These are phyloP conservation scores for Eupithecia tripunctaria DNA, from an alignment of 2,888 invertebrate species.

Conservation along the genomic window DNA sequence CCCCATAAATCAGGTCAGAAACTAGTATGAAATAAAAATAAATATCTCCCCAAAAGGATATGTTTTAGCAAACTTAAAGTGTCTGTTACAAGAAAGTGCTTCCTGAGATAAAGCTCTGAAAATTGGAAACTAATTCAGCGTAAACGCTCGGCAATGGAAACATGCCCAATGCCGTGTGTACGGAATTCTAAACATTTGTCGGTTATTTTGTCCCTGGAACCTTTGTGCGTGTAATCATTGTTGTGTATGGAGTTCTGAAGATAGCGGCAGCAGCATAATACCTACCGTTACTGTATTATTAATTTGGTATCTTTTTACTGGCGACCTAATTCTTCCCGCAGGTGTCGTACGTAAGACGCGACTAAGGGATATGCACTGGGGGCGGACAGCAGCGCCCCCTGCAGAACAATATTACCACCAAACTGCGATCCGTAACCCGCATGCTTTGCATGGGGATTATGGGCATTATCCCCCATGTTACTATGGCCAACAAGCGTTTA, in stretches of 20 bases:
- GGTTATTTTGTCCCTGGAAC: constrained; percentile 16
- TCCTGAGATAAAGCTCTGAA: neutral
- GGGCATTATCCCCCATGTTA: too few species aligned
- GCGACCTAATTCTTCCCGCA: too few species aligned
- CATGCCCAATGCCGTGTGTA: constrained; percentile 43
- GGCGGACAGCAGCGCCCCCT: too few species aligned
- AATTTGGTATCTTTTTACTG: neutral
- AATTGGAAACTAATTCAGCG: constrained; percentile 8
- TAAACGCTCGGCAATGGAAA: constrained; percentile 41
- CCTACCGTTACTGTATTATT: neutral
- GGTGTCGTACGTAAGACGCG: too few species aligned
- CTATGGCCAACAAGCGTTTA: too few species aligned
- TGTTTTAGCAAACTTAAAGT: neutral
- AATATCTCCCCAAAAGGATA: neutral
- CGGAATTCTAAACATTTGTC: constrained; percentile 47
- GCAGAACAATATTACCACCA: too few species aligned
- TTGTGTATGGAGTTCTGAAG: neutral
- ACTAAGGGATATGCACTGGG: too few species aligned
- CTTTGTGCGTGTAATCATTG: constrained; percentile 12
- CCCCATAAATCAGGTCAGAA: too few species aligned
- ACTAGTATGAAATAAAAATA: neutral
- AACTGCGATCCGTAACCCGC: too few species aligned
- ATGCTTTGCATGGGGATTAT: too few species aligned
- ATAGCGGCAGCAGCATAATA: neutral
- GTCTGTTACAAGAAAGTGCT: neutral